Percentiles rank a stretch among this genome's conserved stretches.
phyloP scores from a whole-genome alignment of 2,797 vertebrate genomes.

The Hozukius guyotensis region DNA sequence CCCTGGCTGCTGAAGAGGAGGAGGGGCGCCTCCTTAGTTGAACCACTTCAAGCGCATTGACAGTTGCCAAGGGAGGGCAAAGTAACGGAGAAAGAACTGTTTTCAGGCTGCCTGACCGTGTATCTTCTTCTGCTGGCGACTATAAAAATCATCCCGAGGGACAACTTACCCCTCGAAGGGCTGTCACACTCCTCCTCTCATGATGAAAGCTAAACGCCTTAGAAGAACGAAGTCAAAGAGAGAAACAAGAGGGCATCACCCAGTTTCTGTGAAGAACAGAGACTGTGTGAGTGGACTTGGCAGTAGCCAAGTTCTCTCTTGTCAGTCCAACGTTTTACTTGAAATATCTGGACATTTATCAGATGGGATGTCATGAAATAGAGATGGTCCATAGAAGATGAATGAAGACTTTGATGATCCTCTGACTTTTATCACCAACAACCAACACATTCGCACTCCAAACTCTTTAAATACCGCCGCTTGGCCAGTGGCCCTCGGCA shows the following conservation, averaged over 20 bases:
- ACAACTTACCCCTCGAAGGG: background rate
- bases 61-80: background rate
- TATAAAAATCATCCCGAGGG: background rate
- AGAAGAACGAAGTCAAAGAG: background rate
- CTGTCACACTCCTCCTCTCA: background rate
- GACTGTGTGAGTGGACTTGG: background rate
- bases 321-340: background rate
- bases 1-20: background rate
- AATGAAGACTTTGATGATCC: no score
- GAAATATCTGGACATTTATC: background rate
- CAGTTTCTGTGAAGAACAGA: background rate
- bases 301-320: background rate
- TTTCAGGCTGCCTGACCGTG: background rate
- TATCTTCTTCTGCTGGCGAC: background rate
- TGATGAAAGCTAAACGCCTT: background rate
- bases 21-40: background rate
- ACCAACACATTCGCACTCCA: no score
- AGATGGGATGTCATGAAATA: background rate
- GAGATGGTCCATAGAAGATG: no score
- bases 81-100: conserved; percentile 1
- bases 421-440: no score
- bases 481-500: no score
- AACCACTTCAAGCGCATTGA: conserved; percentile 2
- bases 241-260: background rate
- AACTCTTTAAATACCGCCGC: no score